Base-by-base conservation (phyloP, 2,113 vertebrate species). In the Podarcis raffonei region DNA sequence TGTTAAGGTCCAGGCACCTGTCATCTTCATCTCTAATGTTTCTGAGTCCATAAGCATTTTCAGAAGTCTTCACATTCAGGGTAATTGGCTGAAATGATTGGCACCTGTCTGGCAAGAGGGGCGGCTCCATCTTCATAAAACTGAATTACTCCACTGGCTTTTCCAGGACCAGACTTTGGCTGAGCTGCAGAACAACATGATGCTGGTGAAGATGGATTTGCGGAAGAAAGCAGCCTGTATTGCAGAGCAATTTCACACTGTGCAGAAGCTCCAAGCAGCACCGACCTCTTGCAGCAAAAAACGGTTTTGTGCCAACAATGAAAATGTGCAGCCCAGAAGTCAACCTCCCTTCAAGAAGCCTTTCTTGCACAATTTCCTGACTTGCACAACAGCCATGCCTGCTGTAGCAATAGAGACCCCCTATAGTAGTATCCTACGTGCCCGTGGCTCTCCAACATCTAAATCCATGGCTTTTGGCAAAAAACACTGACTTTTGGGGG, bases 111-210 rank as follows among this genome's bases (percentile, higher is more conserved):
- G 11, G 12, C 11, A 53, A 53, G 48, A 53, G 48, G 48, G 48
- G 80, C 89, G 1, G 78, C 90, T 20, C 84, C 18, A 32, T 6
- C 90, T 72, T 15, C 71, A 72, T 72, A 32, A 72, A 72, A 32
- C 71, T 42, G 35, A 77, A 39, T 7, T 32, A 18, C 22, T 77
- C 16, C 27, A 6, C 1, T 69, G 13, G 18, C 22, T 81, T 71
- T 90, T 90, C 84, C 94, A 99, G 99, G 98, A 98, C 95, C 98
- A 99, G 94, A 98, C 98, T 25, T 93, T 99, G 92, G 97, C 97
- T 95, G 98, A 99, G 94, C 97, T 99, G 42, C 99, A 99, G 93
- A 99, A 98, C 37, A 97, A 97, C 91, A 97, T 99, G 96, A 95
- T 96, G 90, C 95, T 99, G 87, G 97, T 99, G 42, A 99, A 98